Conservation (phyloP, 2,888 invertebrate genomes). For the Coecobrya sp. region DNA sequence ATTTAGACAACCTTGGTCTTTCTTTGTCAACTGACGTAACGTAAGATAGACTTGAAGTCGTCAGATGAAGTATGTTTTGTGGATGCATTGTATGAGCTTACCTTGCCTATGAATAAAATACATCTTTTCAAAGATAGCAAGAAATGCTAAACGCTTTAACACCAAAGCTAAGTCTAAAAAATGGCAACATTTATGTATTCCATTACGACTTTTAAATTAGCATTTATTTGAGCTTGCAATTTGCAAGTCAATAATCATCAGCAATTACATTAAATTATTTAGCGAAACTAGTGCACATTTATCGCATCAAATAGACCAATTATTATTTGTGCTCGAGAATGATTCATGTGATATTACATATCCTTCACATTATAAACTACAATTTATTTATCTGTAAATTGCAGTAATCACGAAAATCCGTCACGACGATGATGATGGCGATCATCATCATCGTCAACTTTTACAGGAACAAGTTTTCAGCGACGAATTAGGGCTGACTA, state of each 20-base stretch:
- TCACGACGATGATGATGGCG: conserved; percentile 37
- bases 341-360: conserved; percentile 53
- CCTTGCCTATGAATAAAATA: no score
- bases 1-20: no score
- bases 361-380: conserved; percentile 36
- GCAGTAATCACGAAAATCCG: conserved; percentile 18
- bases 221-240: conserved; percentile 47
- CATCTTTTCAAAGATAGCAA: no score
- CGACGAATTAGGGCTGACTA: conserved; percentile 83
- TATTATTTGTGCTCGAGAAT: conserved; percentile 27
- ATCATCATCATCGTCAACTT: neutral
- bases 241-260: conserved; percentile 65
- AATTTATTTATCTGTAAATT: conserved; percentile 52
- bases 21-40: no score
- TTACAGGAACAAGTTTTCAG: conserved; percentile 82
- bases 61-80: no score
- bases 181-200: neutral
- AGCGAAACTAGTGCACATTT: conserved; percentile 54
- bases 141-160: neutral
- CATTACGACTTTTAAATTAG: conserved; percentile 27
- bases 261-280: conserved; percentile 67
- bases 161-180: neutral
- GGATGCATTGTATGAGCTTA: no score
- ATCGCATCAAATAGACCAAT: conserved; percentile 55
- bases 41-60: no score